Evolutionary conservation across 2,113 vertebrate species (phyloP).

Genomic region (Gallinago undulata): DNA sequence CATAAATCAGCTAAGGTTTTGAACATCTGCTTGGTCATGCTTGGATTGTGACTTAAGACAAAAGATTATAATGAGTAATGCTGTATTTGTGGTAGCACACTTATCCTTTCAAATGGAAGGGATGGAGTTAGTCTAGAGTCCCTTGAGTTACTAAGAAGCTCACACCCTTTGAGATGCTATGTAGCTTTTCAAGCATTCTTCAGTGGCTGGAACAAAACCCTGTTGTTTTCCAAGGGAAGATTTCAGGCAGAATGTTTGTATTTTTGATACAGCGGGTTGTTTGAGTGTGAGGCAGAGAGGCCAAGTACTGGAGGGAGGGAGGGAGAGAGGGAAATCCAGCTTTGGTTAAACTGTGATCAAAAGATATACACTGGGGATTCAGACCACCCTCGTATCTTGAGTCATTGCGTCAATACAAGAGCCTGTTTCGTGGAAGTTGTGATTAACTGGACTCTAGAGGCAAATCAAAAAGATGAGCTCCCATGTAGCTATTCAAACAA

Average conservation of each 20-base stretch:
- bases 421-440: not conserved
- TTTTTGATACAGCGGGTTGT: not conserved
- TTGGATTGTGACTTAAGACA: not conserved
- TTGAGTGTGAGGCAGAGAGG: not conserved
- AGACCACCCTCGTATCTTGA: conserved; percentile 25
- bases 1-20: not conserved
- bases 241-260: conserved; percentile 6
- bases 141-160: not conserved
- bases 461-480: not conserved
- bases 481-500: not conserved
- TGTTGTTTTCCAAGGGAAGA: not conserved
- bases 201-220: not conserved
- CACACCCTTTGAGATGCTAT: not conserved
- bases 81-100: not conserved
- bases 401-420: not conserved
- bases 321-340: not conserved
- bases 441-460: conserved; percentile 1
- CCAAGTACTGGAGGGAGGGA: not conserved
- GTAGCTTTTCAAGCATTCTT: not conserved
- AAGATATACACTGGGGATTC: not conserved
- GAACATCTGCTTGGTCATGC: not conserved
- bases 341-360: conserved; percentile 9
- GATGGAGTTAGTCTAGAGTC: not conserved
- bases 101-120: not conserved
- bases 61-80: not conserved